Conservation (phyloP, 2,888 invertebrate species). For the Anaspis maculata region DNA sequence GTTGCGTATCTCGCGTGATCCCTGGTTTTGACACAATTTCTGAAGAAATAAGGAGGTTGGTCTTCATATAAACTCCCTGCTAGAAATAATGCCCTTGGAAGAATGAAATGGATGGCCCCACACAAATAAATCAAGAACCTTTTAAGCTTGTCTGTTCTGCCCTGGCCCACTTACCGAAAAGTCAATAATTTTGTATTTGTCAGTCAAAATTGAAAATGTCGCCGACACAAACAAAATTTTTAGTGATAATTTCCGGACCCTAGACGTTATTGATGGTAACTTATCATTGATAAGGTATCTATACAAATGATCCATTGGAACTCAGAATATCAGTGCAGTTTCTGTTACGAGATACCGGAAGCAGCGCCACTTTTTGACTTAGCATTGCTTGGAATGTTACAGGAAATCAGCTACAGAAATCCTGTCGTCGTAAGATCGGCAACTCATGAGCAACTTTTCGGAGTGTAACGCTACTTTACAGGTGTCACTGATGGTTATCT, state of each 20-base stretch:
- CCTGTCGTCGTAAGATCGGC: constrained; percentile 22
- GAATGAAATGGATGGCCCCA: too few relatives aligned
- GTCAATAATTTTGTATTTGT: constrained; percentile 3
- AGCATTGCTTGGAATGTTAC: constrained; percentile 33
- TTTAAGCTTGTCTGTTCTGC: too few relatives aligned
- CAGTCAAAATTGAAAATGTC: constrained; percentile 6
- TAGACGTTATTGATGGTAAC: constrained; percentile 4
- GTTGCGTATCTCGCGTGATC: too few relatives aligned
- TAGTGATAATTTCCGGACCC: too few relatives aligned
- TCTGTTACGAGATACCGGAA: constrained; percentile 32
- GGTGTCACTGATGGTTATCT: too few relatives aligned
- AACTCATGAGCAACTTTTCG: background rate
- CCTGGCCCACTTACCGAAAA: constrained; percentile 8
- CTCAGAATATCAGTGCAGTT: constrained; percentile 21
- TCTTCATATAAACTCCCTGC: too few relatives aligned
- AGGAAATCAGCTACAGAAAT: constrained; percentile 23
- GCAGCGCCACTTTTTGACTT: constrained; percentile 32
- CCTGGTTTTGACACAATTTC: too few relatives aligned
- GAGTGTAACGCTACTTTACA: background rate
- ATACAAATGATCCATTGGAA: constrained; percentile 9
- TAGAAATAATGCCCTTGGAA: too few relatives aligned
- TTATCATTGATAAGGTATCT: background rate
- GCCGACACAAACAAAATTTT: constrained; percentile 19
- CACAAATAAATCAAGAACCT: too few relatives aligned
- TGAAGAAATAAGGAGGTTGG: too few relatives aligned